Percentiles rank a stretch among this genome's conserved stretches.
These are phyloP conservation scores for Brachionus rubens DNA, from an alignment of 1,140 invertebrate species.

Conservation along the genomic window DNA sequence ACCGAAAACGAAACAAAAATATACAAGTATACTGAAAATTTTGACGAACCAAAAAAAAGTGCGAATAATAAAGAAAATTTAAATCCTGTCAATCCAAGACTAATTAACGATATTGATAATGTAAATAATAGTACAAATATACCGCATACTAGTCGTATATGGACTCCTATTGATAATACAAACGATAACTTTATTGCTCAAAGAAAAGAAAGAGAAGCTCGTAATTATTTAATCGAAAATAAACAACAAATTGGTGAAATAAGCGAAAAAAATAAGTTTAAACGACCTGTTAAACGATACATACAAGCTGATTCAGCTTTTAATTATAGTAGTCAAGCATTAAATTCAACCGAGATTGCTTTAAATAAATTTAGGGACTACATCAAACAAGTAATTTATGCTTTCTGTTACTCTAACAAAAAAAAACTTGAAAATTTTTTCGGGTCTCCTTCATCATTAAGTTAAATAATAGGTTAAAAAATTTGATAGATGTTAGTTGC, in stretches of 20 bases:
- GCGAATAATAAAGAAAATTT: constrained; percentile 28
- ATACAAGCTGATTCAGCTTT: constrained; percentile 50
- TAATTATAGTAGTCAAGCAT: constrained; percentile 56
- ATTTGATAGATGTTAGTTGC: too few species aligned
- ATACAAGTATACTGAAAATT: background rate
- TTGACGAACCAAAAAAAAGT: background rate
- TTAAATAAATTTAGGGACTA: constrained; percentile 53
- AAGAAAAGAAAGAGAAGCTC: constrained; percentile 46
- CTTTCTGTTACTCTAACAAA: too few species aligned
- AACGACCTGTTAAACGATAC: constrained; percentile 32
- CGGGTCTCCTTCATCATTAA: background rate
- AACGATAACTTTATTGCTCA: constrained; percentile 53
- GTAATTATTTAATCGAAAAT: constrained; percentile 53
- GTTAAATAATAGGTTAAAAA: background rate
- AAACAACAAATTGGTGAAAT: constrained; percentile 49
- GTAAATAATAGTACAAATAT: constrained; percentile 8
- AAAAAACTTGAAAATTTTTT: background rate
- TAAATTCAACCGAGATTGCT: constrained; percentile 58
- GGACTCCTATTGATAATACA: constrained; percentile 54
- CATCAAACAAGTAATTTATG: constrained; percentile 24
- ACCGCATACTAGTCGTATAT: constrained; percentile 39
- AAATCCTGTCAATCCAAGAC: background rate
- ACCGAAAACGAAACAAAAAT: constrained; percentile 54
- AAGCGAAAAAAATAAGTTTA: constrained; percentile 10
- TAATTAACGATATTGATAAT: constrained; percentile 15